A percentile compares a stretch with the other conserved stretches of the same genome.
phyloP scores from a whole-genome alignment of 1,140 invertebrate species.

The Brachionus manjavacas region DNA sequence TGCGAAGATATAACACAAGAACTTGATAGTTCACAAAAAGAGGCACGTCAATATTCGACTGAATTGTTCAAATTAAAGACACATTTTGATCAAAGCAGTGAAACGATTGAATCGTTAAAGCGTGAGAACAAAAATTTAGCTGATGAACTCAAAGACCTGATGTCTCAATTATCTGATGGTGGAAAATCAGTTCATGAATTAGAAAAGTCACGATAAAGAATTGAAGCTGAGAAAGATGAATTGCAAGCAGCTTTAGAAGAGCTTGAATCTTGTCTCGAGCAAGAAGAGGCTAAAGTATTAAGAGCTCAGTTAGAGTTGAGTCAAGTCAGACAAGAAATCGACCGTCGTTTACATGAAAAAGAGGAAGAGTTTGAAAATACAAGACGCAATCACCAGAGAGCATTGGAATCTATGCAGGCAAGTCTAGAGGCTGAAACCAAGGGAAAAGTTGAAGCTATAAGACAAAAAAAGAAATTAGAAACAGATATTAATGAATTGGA shows the following conservation, averaged over 20 bases:
- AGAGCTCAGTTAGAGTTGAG: constrained; percentile 92
- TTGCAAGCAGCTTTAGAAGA: constrained; percentile 96
- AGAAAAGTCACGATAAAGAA: constrained; percentile 91
- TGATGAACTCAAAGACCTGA: constrained; percentile 70
- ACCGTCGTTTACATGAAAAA: constrained; percentile 89
- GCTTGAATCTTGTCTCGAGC: constrained; percentile 95
- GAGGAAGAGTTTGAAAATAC: constrained; percentile 99
- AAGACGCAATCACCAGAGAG: constrained; percentile 89
- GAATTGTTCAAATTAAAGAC: constrained; percentile 97
- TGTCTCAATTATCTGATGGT: constrained; percentile 97
- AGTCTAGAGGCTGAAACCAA: constrained; percentile 96
- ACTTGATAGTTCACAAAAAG: constrained; percentile 94
- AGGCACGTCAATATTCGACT: constrained; percentile 97
- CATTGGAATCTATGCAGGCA: constrained; percentile 97
- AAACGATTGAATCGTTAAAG: constrained; percentile 90
- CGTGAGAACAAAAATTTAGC: constrained; percentile 99
- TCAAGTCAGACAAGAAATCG: constrained; percentile 95
- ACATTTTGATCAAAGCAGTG: constrained; percentile 89
- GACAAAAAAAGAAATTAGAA: constrained; percentile 96
- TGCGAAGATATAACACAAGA: constrained; percentile 92
- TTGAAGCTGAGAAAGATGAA: constrained; percentile 98
- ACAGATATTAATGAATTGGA: constrained; percentile 98
- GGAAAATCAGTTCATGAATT: constrained; percentile 85
- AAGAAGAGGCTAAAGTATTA: constrained; percentile 67
- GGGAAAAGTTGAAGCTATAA: constrained; percentile 95